phyloP scores from a whole-genome alignment of 2,797 vertebrate genomes.

The Sebastes nivosus region DNA sequence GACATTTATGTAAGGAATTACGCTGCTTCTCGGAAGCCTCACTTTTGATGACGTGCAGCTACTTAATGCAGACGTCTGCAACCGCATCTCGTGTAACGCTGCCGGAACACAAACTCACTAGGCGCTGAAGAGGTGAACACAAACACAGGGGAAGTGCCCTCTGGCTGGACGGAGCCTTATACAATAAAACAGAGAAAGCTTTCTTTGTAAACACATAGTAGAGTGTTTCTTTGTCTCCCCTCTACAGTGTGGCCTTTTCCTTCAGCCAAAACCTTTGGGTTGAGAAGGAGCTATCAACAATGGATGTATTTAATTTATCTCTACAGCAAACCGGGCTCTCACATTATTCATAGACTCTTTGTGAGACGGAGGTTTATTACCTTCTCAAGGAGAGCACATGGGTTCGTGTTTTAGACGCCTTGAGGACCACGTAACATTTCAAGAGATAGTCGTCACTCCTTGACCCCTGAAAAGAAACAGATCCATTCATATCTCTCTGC shows the following conservation, averaged over 20 bases:
- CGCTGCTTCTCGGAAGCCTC: neutral
- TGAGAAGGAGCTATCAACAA: slow-evolving; percentile 63
- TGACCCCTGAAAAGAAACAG: slow-evolving; percentile 69
- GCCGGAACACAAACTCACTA: slow-evolving; percentile 29
- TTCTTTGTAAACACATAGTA: slow-evolving; percentile 70
- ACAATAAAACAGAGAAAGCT: slow-evolving; percentile 63
- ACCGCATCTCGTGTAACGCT: slow-evolving; percentile 29
- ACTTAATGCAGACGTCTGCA: neutral
- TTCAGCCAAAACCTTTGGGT: slow-evolving; percentile 76
- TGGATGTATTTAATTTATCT: slow-evolving; percentile 68
- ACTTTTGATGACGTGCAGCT: slow-evolving; percentile 5
- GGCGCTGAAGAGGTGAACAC: slow-evolving; percentile 66
- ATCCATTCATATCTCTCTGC: slow-evolving; percentile 64
- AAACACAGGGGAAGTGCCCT: slow-evolving; percentile 59
- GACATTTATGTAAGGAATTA: neutral
- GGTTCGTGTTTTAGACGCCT: slow-evolving; percentile 65
- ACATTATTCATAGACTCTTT: slow-evolving; percentile 74
- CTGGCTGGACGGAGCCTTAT: slow-evolving; percentile 49
- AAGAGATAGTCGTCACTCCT: slow-evolving; percentile 66
- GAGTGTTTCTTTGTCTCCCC: slow-evolving; percentile 71
- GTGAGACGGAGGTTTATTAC: slow-evolving; percentile 75
- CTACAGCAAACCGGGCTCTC: slow-evolving; percentile 61
- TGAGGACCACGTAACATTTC: slow-evolving; percentile 69
- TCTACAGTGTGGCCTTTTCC: slow-evolving; percentile 69
- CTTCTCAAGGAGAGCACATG: slow-evolving; percentile 75